These are phyloP conservation scores for Catocala fraxini DNA, from an alignment of 2,888 invertebrate species.

Conservation along the genomic window DNA sequence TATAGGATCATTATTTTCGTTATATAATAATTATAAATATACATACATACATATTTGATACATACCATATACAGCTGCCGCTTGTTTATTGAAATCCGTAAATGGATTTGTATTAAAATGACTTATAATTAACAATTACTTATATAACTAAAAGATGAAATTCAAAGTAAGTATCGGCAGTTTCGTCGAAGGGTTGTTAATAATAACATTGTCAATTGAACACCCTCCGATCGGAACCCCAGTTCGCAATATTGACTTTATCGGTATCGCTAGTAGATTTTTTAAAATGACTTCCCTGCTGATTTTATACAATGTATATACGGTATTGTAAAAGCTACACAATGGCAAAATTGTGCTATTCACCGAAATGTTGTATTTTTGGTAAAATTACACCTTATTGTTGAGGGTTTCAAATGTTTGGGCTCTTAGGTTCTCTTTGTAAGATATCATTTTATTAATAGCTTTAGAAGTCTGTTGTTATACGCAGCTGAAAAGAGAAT, in stretches of 20 bases:
- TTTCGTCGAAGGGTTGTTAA: constrained; percentile 38
- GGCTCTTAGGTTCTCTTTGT: constrained; percentile 29
- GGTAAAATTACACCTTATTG: constrained; percentile 38
- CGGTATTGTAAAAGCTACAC: constrained; percentile 65
- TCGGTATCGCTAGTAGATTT: constrained; percentile 38
- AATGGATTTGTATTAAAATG: neutral
- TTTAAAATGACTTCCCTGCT: constrained; percentile 54
- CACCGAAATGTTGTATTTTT: constrained; percentile 55
- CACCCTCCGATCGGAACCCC: constrained; percentile 44
- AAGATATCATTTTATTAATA: constrained; percentile 35
- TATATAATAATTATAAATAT: too few relatives aligned
- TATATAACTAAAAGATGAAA: neutral
- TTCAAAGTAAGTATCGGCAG: constrained; percentile 17
- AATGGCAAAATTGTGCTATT: constrained; percentile 69
- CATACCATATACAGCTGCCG: too few relatives aligned
- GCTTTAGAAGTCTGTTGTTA: constrained; percentile 23
- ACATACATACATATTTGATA: too few relatives aligned
- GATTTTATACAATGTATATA: constrained; percentile 48
- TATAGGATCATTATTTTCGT: too few relatives aligned
- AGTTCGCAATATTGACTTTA: constrained; percentile 51
- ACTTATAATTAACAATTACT: neutral
- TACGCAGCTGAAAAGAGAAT: constrained; percentile 19
- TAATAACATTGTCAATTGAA: constrained; percentile 55
- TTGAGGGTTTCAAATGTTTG: constrained; percentile 35
- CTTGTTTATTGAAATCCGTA: too few relatives aligned